Conservation (phyloP, 2,888 invertebrate genomes). For the Dendrolimus houi region DNA sequence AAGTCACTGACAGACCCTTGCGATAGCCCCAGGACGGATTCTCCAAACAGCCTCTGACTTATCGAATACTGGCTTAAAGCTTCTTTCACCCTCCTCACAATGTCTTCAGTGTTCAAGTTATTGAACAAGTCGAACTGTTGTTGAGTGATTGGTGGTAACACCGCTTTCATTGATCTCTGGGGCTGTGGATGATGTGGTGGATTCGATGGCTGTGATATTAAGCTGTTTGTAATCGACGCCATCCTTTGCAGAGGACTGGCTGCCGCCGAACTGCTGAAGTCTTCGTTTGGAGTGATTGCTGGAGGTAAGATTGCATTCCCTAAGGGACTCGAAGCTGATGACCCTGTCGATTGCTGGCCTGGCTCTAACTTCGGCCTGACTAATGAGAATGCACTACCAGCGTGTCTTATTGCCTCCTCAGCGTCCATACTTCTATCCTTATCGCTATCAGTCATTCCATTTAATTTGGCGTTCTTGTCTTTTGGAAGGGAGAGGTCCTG, state of each 20-base stretch:
- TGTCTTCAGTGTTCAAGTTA: slow-evolving; percentile 98
- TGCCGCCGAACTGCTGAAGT: slow-evolving; percentile 86
- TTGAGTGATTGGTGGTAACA: slow-evolving; percentile 97
- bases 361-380: slow-evolving; percentile 91
- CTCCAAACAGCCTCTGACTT: slow-evolving; percentile 98
- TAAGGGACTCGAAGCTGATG: slow-evolving; percentile 89
- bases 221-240: slow-evolving; percentile 98
- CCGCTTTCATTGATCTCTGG: slow-evolving; percentile 95
- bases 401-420: slow-evolving; percentile 84
- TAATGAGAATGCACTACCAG: slow-evolving; percentile 90
- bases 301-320: slow-evolving; percentile 92
- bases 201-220: slow-evolving; percentile 92
- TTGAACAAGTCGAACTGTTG: slow-evolving; percentile 99
- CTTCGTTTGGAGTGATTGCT: slow-evolving; percentile 87
- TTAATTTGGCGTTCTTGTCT: slow-evolving; percentile 79
- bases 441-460: slow-evolving; percentile 80
- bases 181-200: slow-evolving; percentile 90
- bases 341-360: slow-evolving; percentile 83
- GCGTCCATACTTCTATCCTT: slow-evolving; percentile 78
- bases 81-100: slow-evolving; percentile 97
- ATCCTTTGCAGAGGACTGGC: slow-evolving; percentile 97
- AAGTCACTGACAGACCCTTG: slow-evolving; percentile 99
- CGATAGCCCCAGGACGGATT: slow-evolving; percentile 96
- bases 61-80: slow-evolving; percentile 96
- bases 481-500: slow-evolving; percentile 93